Base-by-base conservation (phyloP, 64 coral and sea anemone genomes). In the Pachyseris speciosa region DNA sequence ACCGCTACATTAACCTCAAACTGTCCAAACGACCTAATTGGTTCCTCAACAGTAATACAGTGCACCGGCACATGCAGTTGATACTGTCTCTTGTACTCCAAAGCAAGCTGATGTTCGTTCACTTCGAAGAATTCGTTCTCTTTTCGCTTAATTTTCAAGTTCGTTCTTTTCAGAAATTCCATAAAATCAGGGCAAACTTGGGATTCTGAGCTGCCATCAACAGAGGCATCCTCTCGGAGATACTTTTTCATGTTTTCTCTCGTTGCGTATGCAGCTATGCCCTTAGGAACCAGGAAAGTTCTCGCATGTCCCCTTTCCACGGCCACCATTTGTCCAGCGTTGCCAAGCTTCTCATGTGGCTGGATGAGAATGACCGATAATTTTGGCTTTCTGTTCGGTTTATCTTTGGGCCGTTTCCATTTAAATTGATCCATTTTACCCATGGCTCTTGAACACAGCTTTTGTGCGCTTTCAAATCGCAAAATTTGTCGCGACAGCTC, bases 381-480 rank as follows among this genome's bases (percentile, higher is more conserved):
- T 72, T 89, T 96, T 5, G 73, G 92, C 33, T 84, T 92, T 55
- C 86, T 93, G 41, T 85, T 66, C 4, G 91, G 95, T 32, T 41
- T 57, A 7, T 34, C 33, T 81, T 81, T 81, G 2, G 67, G 67
- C 10, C 67, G 67, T 69, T 95, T 95, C 94, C 94, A 95, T 45
- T 95, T 95, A 20, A 95, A 95, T 37, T 95, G 94, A 60, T 95
- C 94, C 94, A 91, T 91, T 93, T 97, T 97, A n/a, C 85, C 95
- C 95, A 97, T 97, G 22, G 94, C 78, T 26, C 95, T 79, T 52
- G 79, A 64, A 86, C 71, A 97, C 28, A 64, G 26, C 68, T 63
- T 84, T 22, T 65, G 67, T 11, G 53, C 4, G 69, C 37, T 83
- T 52, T 93, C 85, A 33, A 51, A 37, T n/a, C 45, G 42, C 3